Evolutionary conservation across 1,140 invertebrate species (phyloP).

Genomic region (Drosophila funebris): DNA sequence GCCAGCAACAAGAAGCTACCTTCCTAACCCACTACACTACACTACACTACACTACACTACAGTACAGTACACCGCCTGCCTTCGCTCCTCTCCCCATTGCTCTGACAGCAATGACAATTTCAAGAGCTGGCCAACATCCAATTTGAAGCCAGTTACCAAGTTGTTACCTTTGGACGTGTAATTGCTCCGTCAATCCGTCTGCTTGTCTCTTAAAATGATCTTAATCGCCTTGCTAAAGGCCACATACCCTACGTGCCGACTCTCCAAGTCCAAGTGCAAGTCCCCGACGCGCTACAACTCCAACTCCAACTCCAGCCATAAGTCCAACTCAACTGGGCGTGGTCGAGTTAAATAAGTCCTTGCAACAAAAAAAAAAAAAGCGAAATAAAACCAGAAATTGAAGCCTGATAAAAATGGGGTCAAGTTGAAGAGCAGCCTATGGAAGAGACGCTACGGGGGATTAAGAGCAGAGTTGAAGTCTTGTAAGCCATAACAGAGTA

Average conservation of each 20-base stretch:
- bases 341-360: conserved; percentile 1
- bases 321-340: not conserved
- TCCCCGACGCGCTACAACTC: not conserved
- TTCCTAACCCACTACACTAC: not conserved
- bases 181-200: conserved; percentile 10
- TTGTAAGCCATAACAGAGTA: conserved; percentile 10
- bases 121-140: conserved; percentile 30
- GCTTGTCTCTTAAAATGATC: conserved; percentile 11
- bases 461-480: not conserved
- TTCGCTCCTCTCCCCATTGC: not conserved
- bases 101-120: not conserved
- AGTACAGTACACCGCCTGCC: too few species aligned
- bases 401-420: conserved; percentile 43
- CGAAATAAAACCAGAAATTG: conserved; percentile 8
- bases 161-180: conserved; percentile 42
- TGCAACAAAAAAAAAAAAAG: not conserved
- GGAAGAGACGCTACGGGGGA: not conserved
- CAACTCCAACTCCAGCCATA: not conserved
- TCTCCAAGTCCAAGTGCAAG: not conserved
- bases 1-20: conserved; percentile 3
- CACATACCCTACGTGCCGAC: conserved; percentile 15
- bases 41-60: too few species aligned
- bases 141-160: conserved; percentile 28
- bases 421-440: conserved; percentile 62
- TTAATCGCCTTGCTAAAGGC: conserved; percentile 39